Base-by-base conservation (phyloP, 1,140 invertebrate species). In the Eciton burchellii region DNA sequence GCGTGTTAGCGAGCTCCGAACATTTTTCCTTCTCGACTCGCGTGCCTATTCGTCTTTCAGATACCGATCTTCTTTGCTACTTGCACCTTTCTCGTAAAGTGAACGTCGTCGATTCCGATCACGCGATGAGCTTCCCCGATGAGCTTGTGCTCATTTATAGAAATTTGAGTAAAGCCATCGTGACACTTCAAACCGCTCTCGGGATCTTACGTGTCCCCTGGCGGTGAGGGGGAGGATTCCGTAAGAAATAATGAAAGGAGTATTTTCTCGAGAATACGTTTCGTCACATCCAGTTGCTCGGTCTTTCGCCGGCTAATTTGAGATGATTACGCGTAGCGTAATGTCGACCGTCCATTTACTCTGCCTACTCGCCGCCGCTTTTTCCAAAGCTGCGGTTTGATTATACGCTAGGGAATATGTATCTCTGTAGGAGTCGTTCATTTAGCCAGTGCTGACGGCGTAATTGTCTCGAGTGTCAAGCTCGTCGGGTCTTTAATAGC, bases 301-400 rank as follows among this genome's bases (percentile, higher is more conserved):
- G 68, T 81, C 59, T 88, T 88, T 88, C 88, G 84, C n/a, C 82
- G 84, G 65, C 73, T 82, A 89, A 89, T 89, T 86, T 86, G 72
- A 57, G 79, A 72, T 70, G 72, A 89, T 88, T 86, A 84, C 70
- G 66, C 35, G 24, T 65, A 56, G 12, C 56, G 16, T 66, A 63
- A 77, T 81, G 66, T 62, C 70, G 47, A 72, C 49, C 49, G 41
- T 21, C 47, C 63, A 77, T 68, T 70, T 84, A 49, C 9, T 21
- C 49, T 49, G 49, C 54, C 26, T 74, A 59, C 65, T 12, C 49
- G 14, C 24, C 43, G 19, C 5, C 21, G 14, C 12, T 11, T 54
- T 85, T 84, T 63, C 70, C 66, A 43, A 84, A 56, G 52, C 26
- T 85, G 26, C 19, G 35, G 63, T 79, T 82, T 77, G 83, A 85